These are phyloP conservation scores for Temnothorax longispinosus DNA, from an alignment of 1,140 invertebrate species.

Conservation along the genomic window DNA sequence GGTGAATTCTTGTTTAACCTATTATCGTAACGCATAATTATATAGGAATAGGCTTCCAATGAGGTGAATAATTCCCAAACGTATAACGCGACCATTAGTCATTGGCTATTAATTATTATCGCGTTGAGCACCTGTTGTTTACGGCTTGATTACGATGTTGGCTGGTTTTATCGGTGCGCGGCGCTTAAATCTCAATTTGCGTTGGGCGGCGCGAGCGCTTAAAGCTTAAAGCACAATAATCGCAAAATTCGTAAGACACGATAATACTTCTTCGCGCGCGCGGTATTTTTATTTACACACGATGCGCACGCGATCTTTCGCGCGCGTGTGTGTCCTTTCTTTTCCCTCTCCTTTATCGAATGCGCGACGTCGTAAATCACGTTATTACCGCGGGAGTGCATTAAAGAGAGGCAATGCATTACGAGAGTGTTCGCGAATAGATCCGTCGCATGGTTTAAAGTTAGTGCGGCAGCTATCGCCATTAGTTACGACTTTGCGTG, in stretches of 20 bases:
- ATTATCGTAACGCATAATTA: slow-evolving; percentile 58
- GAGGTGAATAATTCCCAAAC: slow-evolving; percentile 58
- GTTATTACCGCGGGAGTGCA: slow-evolving; percentile 50
- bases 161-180: slow-evolving; percentile 41
- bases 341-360: not conserved
- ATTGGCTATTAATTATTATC: slow-evolving; percentile 61
- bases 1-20: slow-evolving; percentile 54
- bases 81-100: slow-evolving; percentile 47
- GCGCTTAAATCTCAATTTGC: slow-evolving; percentile 38
- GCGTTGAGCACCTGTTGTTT: slow-evolving; percentile 57
- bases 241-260: slow-evolving; percentile 15
- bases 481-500: slow-evolving; percentile 61
- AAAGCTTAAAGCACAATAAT: not conserved
- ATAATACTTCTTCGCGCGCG: not conserved
- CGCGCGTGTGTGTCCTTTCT: no score
- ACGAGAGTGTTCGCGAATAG: slow-evolving; percentile 51
- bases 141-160: slow-evolving; percentile 50
- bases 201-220: not conserved
- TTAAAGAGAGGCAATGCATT: slow-evolving; percentile 56
- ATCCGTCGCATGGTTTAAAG: slow-evolving; percentile 60
- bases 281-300: not conserved
- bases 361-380: slow-evolving; percentile 37
- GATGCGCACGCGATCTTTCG: not conserved
- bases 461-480: slow-evolving; percentile 56
- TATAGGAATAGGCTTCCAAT: slow-evolving; percentile 56